phyloP scores from a whole-genome alignment of 2,113 vertebrate genomes.

The Menidia beryllina region DNA sequence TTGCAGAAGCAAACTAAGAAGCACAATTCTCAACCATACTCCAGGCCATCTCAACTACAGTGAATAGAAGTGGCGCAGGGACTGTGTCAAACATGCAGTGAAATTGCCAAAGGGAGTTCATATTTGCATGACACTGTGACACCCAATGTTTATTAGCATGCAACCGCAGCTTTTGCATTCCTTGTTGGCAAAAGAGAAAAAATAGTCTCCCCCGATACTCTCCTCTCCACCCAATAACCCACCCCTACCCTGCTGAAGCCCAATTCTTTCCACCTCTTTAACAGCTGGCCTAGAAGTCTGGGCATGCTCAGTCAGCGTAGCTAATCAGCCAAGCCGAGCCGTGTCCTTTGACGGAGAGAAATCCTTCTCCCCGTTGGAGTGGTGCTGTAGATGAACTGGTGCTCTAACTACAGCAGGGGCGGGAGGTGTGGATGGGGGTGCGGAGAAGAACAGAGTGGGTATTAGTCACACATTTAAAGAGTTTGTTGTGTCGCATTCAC shows the following conservation, averaged over 20 bases:
- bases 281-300: slow-evolving; percentile 36
- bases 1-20: slow-evolving; percentile 38
- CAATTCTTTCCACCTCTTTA: slow-evolving; percentile 61
- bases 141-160: slow-evolving; percentile 70
- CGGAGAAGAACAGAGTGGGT: not conserved
- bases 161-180: slow-evolving; percentile 55
- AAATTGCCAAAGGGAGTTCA: slow-evolving; percentile 58
- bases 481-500: slow-evolving; percentile 55
- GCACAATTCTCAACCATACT: slow-evolving; percentile 24
- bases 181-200: slow-evolving; percentile 2
- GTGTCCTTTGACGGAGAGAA: slow-evolving; percentile 61
- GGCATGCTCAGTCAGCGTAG: slow-evolving; percentile 64
- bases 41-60: slow-evolving; percentile 35
- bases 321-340: slow-evolving; percentile 69
- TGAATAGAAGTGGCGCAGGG: slow-evolving; percentile 11
- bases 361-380: slow-evolving; percentile 39
- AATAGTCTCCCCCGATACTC: not conserved
- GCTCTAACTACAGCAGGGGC: slow-evolving; percentile 38
- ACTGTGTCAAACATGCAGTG: slow-evolving; percentile 54
- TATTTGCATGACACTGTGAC: slow-evolving; percentile 70
- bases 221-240: not conserved
- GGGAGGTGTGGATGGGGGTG: slow-evolving; percentile 24
- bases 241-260: not conserved
- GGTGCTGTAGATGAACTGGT: slow-evolving; percentile 56
- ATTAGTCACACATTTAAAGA: slow-evolving; percentile 58